Percentiles rank a stretch among this genome's conserved stretches.
Evolutionary conservation across 2,888 invertebrate genomes (phyloP).

Genomic region (Drosophila melanosoma): DNA sequence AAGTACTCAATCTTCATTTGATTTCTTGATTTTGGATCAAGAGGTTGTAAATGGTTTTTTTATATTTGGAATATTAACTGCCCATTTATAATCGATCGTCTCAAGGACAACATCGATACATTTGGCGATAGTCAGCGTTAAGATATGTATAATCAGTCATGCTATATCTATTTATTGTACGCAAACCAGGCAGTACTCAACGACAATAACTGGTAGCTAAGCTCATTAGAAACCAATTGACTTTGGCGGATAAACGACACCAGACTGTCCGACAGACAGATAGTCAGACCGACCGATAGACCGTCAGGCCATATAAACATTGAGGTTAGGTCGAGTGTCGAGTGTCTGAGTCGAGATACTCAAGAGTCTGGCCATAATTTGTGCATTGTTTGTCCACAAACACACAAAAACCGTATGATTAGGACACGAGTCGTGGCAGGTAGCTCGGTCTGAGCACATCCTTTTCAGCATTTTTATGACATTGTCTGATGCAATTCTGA

Average conservation of each 20-base stretch:
- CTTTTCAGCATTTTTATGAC: constrained; percentile 40
- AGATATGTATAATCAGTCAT: constrained; percentile 9
- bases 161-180: constrained; percentile 8
- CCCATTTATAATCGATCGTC: neutral
- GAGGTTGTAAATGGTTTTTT: neutral
- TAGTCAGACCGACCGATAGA: constrained; percentile 3
- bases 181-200: constrained; percentile 1
- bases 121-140: neutral
- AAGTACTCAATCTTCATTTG: neutral
- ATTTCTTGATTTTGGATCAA: neutral
- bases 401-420: constrained; percentile 40
- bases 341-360: neutral
- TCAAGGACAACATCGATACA: neutral
- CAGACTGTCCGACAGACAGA: constrained; percentile 19
- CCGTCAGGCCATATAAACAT: neutral
- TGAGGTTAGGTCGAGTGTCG: neutral
- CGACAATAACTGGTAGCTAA: constrained; percentile 57
- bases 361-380: constrained; percentile 63
- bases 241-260: constrained; percentile 68
- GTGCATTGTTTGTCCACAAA: constrained; percentile 46
- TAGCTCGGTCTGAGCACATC: constrained; percentile 26
- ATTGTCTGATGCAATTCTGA: constrained; percentile 48
- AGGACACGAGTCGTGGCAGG: constrained; percentile 41
- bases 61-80: neutral
- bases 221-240: constrained; percentile 79